Evolutionary conservation across 2,797 vertebrate genomes (phyloP), one percentile per base, ranked within the genome.

Genomic region (Botia kubotai): DNA sequence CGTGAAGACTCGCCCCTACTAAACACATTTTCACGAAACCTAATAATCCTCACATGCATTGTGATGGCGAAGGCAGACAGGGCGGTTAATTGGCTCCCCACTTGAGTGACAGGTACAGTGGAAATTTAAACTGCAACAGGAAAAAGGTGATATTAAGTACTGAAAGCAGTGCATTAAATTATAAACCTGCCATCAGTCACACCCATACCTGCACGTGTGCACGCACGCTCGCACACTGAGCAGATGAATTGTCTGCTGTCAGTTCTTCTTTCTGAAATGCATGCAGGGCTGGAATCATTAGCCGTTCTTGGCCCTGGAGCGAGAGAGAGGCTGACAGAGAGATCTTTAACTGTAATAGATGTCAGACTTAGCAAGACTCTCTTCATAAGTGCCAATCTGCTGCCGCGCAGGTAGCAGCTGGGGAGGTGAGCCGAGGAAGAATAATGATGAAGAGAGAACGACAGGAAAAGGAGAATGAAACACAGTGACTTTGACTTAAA

Each of bases 81-180:
- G 91, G 90, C 85, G 80, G 89, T 89, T 93, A 92, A 93, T 93
- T 93, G 91, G 90, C 92, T 90, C 82, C 90, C 88, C 85, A 88
- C 81, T 86, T 79, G 33, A 77, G 87, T 88, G 82, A 92, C 92
- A 90, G 88, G 88, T 87, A 87, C 87, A 84, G 89, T 86, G 76
- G 87, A 86, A 92, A 91, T 92, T 91, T 92, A 88, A 92, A 91
- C 91, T 90, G 87, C 57, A 89, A 91, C 91, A 89, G 87, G 88
- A 85, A 82, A 88, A 74, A 88, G 88, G 89, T 86, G 86, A 91
- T 90, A 89, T 85, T 91, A 86, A 90, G 89, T 89, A 89, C 88
- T 89, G 86, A 80, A 90, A 81, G 90, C 87, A 88, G 79, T 26
- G 69, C 53, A 72, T 85, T 87, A 89, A 91, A 89, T 91, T 89